phyloP scores from a whole-genome alignment of 2,113 vertebrate genomes.

The Perccottus glenii region DNA sequence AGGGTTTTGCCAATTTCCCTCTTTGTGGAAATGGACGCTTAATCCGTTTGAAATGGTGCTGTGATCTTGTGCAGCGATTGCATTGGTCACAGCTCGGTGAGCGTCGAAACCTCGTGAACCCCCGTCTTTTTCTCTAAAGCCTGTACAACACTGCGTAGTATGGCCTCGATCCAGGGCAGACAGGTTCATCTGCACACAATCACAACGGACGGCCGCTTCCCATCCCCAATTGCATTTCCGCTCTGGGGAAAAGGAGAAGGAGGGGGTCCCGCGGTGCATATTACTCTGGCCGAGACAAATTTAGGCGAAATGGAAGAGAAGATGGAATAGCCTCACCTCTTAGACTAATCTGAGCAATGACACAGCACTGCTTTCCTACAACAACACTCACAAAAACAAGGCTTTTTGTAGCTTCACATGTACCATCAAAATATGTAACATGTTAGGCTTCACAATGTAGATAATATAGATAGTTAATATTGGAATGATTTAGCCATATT shows the following conservation, averaged over 20 bases:
- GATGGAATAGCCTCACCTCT: conserved; percentile 64
- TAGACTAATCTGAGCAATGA: conserved; percentile 57
- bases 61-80: conserved; percentile 42
- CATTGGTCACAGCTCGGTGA: conserved; percentile 60
- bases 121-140: too few species aligned
- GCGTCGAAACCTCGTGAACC: conserved; percentile 20
- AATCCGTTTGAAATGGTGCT: conserved; percentile 54
- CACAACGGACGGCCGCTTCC: conserved; percentile 61
- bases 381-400: conserved; percentile 35
- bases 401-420: neutral
- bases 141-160: conserved; percentile 4
- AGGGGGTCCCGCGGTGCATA: conserved; percentile 54
- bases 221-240: conserved; percentile 65
- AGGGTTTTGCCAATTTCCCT: conserved; percentile 35
- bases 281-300: conserved; percentile 68
- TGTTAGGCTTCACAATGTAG: too few species aligned
- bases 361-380: conserved; percentile 23
- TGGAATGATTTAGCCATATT: too few species aligned
- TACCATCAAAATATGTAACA: too few species aligned
- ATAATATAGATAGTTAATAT: too few species aligned
- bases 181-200: conserved; percentile 67
- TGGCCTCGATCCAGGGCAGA: conserved; percentile 59
- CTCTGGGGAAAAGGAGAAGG: conserved; percentile 35
- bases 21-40: conserved; percentile 36
- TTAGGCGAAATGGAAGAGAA: conserved; percentile 58